phyloP scores from a whole-genome alignment of 2,797 vertebrate species.

The Psittacula derbiana region DNA sequence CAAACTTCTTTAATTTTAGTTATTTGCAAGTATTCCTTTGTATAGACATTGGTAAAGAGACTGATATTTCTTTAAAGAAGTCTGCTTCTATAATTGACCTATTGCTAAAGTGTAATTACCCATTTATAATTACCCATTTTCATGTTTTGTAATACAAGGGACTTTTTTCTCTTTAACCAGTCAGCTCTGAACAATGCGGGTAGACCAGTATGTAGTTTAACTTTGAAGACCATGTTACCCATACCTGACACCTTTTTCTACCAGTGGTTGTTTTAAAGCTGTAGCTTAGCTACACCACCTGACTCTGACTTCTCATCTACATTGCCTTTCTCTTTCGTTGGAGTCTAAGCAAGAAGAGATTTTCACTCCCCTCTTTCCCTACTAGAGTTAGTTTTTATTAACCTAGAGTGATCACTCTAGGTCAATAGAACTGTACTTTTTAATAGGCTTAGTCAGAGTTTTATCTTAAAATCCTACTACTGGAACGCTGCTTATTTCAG shows the following conservation, averaged over 20 bases:
- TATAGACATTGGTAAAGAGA: slow-evolving; percentile 16
- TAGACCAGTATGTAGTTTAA: not conserved
- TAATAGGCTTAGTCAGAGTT: not conserved
- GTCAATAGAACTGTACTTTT: not conserved
- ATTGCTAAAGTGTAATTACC: slow-evolving; percentile 1
- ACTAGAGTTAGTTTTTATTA: not conserved
- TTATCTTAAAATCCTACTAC: not conserved
- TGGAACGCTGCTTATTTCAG: not conserved
- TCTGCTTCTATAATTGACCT: slow-evolving; percentile 12
- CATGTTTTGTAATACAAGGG: not conserved
- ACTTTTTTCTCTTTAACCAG: not conserved
- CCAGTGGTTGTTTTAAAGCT: not conserved
- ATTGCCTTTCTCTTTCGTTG: not conserved
- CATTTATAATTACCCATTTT: slow-evolving; percentile 8
- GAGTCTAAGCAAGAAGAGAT: not conserved
- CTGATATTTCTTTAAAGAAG: not conserved
- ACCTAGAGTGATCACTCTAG: not conserved
- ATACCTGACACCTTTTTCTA: not conserved
- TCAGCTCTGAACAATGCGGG: not conserved
- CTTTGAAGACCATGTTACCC: not conserved
- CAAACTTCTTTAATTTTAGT: slow-evolving; percentile 1
- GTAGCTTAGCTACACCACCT: not conserved
- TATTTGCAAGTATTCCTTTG: slow-evolving; percentile 33
- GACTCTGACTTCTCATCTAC: not conserved
- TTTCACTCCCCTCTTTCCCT: not conserved